These are phyloP conservation scores for Excalfactoria chinensis DNA, from an alignment of 2,113 vertebrate genomes.

Conservation along the genomic window DNA sequence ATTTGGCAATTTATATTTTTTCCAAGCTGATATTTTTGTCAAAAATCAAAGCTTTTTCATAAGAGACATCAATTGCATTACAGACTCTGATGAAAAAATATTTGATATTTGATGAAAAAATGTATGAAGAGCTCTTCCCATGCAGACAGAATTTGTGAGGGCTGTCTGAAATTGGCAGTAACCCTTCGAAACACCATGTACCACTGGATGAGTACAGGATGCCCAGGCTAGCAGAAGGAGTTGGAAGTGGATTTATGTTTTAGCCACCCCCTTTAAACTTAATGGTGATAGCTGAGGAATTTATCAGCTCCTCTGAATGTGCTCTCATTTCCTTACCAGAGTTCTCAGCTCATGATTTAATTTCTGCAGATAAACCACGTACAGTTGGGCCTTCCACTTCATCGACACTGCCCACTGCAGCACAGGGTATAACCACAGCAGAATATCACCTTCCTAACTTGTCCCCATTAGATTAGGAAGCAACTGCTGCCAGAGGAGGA, in stretches of 20 bases:
- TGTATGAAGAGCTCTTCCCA: neutral
- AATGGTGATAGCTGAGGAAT: neutral
- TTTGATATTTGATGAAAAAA: neutral
- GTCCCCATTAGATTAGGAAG: neutral
- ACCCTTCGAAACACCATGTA: rapidly evolving
- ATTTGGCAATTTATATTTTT: neutral
- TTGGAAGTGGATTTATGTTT: neutral
- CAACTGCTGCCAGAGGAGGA: neutral
- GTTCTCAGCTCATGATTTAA: rapidly evolving
- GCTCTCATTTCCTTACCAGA: neutral
- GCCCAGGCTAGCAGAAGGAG: neutral
- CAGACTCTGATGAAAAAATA: neutral
- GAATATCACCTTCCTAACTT: neutral
- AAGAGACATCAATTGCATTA: neutral
- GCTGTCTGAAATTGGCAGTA: neutral
- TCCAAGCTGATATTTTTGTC: neutral
- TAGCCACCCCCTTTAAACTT: neutral
- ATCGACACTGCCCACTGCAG: neutral
- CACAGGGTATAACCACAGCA: neutral
- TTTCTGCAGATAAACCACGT: neutral
- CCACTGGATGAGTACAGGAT: neutral
- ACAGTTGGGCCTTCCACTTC: neutral
- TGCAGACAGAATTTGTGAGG: neutral
- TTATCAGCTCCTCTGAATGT: rapidly evolving
- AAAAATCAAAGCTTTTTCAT: neutral